Evolutionary conservation across 2,113 vertebrate species (phyloP).

Genomic region (Catharus minimus): DNA sequence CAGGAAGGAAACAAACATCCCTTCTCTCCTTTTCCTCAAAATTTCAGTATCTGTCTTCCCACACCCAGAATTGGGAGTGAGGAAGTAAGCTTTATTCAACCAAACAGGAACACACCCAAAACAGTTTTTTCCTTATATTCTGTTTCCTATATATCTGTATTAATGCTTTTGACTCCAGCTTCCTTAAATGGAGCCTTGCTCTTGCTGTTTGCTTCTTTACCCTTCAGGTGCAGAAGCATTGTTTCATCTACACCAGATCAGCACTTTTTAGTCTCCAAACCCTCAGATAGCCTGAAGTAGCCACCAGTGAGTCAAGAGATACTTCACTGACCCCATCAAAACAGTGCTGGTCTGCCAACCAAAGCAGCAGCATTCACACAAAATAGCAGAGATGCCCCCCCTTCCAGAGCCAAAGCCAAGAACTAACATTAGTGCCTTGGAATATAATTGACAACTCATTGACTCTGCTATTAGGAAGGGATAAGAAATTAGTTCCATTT

Average conservation of each 20-base stretch:
- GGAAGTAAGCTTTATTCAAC: conserved; percentile 7
- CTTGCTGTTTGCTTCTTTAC: background rate
- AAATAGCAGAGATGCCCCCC: background rate
- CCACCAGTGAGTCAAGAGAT: background rate
- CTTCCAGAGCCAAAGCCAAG: background rate
- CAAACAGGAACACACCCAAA: conserved; percentile 17
- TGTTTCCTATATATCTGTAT: background rate
- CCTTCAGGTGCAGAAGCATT: background rate
- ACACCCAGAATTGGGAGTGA: background rate
- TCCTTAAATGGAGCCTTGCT: background rate
- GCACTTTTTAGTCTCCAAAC: background rate
- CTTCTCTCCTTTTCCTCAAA: background rate
- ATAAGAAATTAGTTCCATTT: background rate
- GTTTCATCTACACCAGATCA: background rate
- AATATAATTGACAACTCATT: background rate
- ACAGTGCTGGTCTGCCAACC: background rate
- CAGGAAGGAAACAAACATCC: background rate
- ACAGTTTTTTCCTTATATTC: conserved; percentile 20
- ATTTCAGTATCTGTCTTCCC: background rate
- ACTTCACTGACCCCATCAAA: background rate
- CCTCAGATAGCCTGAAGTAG: background rate
- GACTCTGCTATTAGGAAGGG: background rate
- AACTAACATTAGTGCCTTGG: background rate
- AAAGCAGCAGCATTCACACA: background rate
- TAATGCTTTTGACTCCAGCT: background rate